A percentile compares a stretch with the other conserved stretches of the same genome.
These are phyloP conservation scores for Halcyon smyrnensis DNA, from an alignment of 2,797 vertebrate genomes.

Conservation along the genomic window DNA sequence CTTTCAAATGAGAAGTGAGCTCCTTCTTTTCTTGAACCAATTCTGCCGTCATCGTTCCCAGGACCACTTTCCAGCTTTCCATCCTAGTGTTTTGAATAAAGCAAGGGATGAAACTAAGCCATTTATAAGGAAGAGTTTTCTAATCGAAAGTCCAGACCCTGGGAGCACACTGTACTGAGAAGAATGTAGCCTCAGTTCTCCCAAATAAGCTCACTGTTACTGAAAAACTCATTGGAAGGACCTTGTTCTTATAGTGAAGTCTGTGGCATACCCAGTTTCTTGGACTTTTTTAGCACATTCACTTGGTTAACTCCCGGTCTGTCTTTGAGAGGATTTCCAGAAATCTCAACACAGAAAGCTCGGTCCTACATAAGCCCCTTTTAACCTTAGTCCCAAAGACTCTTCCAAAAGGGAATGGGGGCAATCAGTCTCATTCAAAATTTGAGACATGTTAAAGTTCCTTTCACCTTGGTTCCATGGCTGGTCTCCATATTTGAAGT, in stretches of 20 bases:
- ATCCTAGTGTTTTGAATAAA: not conserved
- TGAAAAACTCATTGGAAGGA: not conserved
- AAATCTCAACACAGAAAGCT: not conserved
- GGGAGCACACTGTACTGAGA: not conserved
- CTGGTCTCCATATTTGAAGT: not conserved
- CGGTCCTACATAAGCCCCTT: fast-evolving
- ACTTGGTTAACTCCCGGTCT: not conserved
- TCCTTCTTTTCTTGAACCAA: not conserved
- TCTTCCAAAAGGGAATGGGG: not conserved
- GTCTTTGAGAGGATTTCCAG: not conserved
- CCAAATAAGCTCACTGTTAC: not conserved
- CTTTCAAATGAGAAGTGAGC: not conserved
- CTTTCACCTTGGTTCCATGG: not conserved
- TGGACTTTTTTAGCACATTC: not conserved
- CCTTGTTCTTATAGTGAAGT: not conserved
- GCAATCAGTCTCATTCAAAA: not conserved
- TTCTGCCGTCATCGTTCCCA: not conserved
- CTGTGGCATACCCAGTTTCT: not conserved
- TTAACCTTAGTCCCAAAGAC: not conserved
- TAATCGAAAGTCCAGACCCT: not conserved
- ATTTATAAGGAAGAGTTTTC: not conserved
- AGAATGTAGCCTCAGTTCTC: not conserved
- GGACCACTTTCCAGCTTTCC: not conserved
- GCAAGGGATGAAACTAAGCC: not conserved
- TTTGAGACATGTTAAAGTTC: not conserved